Evolutionary conservation across 1,140 invertebrate genomes (phyloP).

Genomic region (Kradibia gibbosae): DNA sequence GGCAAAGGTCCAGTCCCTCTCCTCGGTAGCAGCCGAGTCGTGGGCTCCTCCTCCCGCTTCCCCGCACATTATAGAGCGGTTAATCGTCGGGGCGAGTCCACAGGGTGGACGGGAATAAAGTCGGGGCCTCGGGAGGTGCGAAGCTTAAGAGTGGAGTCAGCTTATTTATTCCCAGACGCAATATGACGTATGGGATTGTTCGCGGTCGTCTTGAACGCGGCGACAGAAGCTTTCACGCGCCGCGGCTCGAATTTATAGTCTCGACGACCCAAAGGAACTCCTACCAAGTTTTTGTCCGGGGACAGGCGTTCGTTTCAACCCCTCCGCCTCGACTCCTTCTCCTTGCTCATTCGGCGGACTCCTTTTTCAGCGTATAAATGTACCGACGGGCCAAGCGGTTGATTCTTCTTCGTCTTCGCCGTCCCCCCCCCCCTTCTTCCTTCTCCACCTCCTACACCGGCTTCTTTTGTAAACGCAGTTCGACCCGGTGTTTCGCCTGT

Average conservation of each 20-base stretch:
- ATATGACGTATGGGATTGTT: conserved; percentile 62
- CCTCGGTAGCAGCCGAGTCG: no score
- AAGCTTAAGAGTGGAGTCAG: conserved; percentile 50
- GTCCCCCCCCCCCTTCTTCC: background rate
- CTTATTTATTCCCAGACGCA: conserved; percentile 66
- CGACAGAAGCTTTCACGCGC: conserved; percentile 29
- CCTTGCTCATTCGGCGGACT: no score
- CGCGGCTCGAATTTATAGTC: conserved; percentile 38
- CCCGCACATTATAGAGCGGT: no score
- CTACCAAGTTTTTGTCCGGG: conserved; percentile 36
- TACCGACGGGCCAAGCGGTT: background rate
- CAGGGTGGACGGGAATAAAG: background rate
- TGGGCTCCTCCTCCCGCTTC: no score
- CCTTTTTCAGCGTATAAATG: conserved; percentile 27
- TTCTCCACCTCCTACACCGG: background rate
- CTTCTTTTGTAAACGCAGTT: background rate
- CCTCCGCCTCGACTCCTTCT: background rate
- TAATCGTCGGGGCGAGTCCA: background rate
- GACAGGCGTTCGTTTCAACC: conserved; percentile 22
- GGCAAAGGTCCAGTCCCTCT: no score
- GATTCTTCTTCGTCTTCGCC: conserved; percentile 2
- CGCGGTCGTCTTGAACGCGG: conserved; percentile 30
- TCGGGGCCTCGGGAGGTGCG: background rate
- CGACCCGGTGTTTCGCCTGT: background rate
- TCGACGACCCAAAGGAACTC: conserved; percentile 14